Percentiles rank a stretch among this genome's conserved stretches.
phyloP scores from a whole-genome alignment of 2,113 vertebrate species.

The Recurvirostra avosetta region DNA sequence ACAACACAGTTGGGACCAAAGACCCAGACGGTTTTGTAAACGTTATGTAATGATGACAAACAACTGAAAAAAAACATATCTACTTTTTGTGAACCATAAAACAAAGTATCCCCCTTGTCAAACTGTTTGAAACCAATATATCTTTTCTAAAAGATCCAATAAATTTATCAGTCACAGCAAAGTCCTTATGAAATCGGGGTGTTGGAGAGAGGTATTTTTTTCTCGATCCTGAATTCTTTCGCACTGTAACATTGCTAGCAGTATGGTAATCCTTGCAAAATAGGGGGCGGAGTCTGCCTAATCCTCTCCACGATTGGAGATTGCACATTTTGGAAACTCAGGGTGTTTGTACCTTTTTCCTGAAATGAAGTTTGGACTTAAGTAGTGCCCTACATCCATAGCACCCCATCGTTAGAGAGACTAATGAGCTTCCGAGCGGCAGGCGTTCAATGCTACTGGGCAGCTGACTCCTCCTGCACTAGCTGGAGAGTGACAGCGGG shows the following conservation, averaged over 20 bases:
- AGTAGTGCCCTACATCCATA: neutral
- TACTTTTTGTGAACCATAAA: neutral
- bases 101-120: neutral
- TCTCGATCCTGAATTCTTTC: neutral
- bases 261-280: neutral
- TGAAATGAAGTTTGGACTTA: neutral
- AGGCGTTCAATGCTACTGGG: neutral
- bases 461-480: neutral
- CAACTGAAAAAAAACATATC: neutral
- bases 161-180: neutral
- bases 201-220: neutral
- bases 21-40: neutral
- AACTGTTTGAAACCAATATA: neutral
- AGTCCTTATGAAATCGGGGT: neutral
- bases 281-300: neutral
- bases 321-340: neutral
- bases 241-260: neutral
- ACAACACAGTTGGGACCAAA: neutral
- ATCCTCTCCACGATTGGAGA: neutral
- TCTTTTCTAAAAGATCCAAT: neutral
- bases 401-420: neutral
- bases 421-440: neutral
- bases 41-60: neutral
- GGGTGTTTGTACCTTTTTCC: neutral
- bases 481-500: neutral